These are phyloP conservation scores for Orthosia incerta DNA, from an alignment of 2,888 invertebrate genomes.

Conservation along the genomic window DNA sequence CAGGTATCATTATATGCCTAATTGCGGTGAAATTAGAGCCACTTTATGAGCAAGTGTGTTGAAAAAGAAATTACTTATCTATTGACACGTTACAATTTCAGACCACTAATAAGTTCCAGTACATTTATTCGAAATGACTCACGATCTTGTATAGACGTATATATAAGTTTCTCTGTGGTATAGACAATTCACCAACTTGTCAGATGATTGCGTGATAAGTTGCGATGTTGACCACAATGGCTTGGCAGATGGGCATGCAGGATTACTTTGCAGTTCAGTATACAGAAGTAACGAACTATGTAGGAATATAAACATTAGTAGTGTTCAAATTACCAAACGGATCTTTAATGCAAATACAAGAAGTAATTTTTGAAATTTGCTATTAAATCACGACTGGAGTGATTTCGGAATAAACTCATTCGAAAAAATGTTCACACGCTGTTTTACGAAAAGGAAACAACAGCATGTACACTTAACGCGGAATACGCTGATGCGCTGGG, in stretches of 20 bases:
- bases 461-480: not conserved
- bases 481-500: conserved; percentile 10
- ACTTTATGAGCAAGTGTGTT: too few relatives aligned
- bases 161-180: too few relatives aligned
- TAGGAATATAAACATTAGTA: conserved; percentile 1
- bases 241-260: conserved; percentile 29
- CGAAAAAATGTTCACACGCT: not conserved
- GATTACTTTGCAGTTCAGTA: not conserved
- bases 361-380: conserved; percentile 13
- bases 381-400: conserved; percentile 17
- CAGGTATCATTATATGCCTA: too few relatives aligned
- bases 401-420: not conserved
- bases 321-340: conserved; percentile 13
- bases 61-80: conserved; percentile 1
- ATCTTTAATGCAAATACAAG: conserved; percentile 11
- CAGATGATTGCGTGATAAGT: not conserved
- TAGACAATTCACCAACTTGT: conserved; percentile 18
- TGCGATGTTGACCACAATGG: conserved; percentile 13
- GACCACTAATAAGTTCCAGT: not conserved
- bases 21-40: too few relatives aligned
- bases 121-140: conserved; percentile 30
- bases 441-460: conserved; percentile 13
- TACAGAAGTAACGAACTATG: conserved; percentile 4
- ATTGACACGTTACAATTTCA: conserved; percentile 24
- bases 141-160: conserved; percentile 24